Evolutionary conservation across 2,888 invertebrate genomes (phyloP), one percentile per base, ranked within the genome.

Genomic region (Dioctria linearis): DNA sequence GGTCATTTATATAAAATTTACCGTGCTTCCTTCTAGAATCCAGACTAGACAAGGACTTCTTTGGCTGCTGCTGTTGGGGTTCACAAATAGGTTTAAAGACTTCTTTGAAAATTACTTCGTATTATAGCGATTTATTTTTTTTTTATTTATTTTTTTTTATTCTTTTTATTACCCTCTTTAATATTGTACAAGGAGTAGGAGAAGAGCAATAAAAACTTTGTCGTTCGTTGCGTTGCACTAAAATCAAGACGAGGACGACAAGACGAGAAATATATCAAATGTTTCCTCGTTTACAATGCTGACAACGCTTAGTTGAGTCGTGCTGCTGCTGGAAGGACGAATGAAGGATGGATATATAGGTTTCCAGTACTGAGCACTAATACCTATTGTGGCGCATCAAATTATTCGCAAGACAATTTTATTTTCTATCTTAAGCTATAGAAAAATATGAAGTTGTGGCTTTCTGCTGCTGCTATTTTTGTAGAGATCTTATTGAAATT

Each of bases 1-100:
- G 63, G 63, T 49, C 63, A 76, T 76, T 76, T 76, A 76, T 76
- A 76, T 76, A 61, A n/a, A 63, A 76, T 76, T 76, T 76, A 39
- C 37, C 5, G 37, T 46, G 46, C 54, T 49, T n/a, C 43, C 42
- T 40, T 11, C 8, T 39, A 8, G n/a, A 6, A 9, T 3, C 49
- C 9, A 42, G 13, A 39, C 11, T 8, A 37, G n/a, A 5, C 13
- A 13, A 3, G 13, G 25, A n/a, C 42, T 9, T 25, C 25, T 25
- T 25, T 25, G 25, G 25, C 2, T 13, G 25, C 42, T 43, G 3
- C 37, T 37, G 3, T 63, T 8, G 4, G 13, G 63, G n/a, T 39
- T 13, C 40, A 40, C 43, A 75, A n/a, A 75, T 59, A 57, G 57
- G 42, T 59, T 75, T 75, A 42, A 75, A 59, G 59, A 42, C 13